phyloP scores from a whole-genome alignment of 2,888 invertebrate species.

The Cryptosula pallasiana region DNA sequence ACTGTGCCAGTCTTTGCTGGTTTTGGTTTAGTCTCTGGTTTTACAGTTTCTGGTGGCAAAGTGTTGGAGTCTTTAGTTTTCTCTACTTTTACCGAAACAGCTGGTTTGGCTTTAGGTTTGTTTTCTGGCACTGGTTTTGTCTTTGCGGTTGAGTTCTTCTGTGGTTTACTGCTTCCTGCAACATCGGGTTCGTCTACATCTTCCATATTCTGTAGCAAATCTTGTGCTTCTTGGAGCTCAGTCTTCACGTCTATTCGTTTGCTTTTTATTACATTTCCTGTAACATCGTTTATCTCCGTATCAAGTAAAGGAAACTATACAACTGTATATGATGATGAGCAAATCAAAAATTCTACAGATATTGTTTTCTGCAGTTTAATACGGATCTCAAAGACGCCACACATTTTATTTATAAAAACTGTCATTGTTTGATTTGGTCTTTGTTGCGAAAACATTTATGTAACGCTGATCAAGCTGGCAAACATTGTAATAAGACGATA shows the following conservation, averaged over 20 bases:
- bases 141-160: not conserved
- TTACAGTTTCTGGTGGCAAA: no score
- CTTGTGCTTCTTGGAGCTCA: not conserved
- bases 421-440: no score
- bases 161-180: not conserved
- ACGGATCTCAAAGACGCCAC: no score
- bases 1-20: not conserved
- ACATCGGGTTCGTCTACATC: not conserved
- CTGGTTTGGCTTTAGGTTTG: not conserved
- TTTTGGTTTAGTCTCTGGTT: not conserved
- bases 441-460: no score
- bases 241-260: constrained; percentile 1
- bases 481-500: no score
- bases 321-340: not conserved
- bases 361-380: no score
- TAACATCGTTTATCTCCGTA: no score
- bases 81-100: not conserved
- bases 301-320: no score
- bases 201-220: not conserved
- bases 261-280: constrained; percentile 10
- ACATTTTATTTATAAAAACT: no score
- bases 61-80: not conserved
- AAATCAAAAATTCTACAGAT: no score
- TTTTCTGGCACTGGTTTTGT: no score
- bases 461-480: no score